These are phyloP conservation scores for Zoroaster sp. DNA, from an alignment of 53 echinoderm and acorn worm genomes.

Conservation along the genomic window DNA sequence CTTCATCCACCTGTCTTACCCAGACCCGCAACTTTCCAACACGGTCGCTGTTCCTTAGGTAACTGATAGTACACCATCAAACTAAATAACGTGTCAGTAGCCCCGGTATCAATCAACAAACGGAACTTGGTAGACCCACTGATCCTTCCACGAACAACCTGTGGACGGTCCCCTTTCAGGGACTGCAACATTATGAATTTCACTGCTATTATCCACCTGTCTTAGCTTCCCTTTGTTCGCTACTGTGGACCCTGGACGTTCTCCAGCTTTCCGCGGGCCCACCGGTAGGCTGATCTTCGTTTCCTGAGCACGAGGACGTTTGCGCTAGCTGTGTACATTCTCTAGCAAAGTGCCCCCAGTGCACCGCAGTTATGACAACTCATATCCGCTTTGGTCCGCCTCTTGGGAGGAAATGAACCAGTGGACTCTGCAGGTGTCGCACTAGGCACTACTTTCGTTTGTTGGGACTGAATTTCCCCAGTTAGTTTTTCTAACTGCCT, in stretches of 20 bases:
- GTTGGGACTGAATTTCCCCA: too few species aligned
- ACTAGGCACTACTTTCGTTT: too few species aligned
- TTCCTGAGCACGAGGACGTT: neutral
- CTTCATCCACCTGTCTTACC: constrained; percentile 41
- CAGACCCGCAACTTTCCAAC: neutral
- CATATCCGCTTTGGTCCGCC: too few species aligned
- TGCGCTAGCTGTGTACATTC: neutral
- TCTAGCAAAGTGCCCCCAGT: neutral
- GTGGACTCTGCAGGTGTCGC: too few species aligned
- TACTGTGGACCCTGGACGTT: neutral
- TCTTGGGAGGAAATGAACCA: too few species aligned
- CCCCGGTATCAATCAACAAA: constrained; percentile 61
- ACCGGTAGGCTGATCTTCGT: neutral
- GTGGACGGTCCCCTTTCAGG: neutral
- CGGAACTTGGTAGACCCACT: neutral
- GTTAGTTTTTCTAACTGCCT: too few species aligned
- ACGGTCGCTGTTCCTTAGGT: neutral
- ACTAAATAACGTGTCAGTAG: constrained; percentile 58
- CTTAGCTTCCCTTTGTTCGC: too few species aligned
- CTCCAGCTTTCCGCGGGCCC: constrained; percentile 4
- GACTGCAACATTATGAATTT: neutral
- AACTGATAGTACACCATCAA: constrained; percentile 37
- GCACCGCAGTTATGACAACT: too few species aligned
- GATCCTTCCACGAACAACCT: constrained; percentile 43
- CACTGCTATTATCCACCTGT: neutral